These are phyloP conservation scores for Protodeltote pygarga DNA, from an alignment of 2,888 invertebrate species.

Conservation along the genomic window DNA sequence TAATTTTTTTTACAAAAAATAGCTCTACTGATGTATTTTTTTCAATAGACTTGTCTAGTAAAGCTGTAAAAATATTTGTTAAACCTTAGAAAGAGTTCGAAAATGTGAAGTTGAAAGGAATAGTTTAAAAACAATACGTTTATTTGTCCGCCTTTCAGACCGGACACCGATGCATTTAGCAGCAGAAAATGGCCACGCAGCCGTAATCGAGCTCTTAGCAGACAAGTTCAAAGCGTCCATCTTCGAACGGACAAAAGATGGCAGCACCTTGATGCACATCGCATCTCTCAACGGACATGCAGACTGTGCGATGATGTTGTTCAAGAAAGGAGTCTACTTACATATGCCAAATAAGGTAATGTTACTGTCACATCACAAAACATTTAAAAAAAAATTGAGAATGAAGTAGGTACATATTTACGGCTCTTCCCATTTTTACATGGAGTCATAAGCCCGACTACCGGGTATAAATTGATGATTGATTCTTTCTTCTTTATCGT, in stretches of 20 bases:
- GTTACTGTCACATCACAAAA: too few relatives aligned
- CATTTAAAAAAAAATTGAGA: too few relatives aligned
- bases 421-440: too few relatives aligned
- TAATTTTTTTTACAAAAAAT: not conserved
- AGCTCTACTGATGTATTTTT: too few relatives aligned
- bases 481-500: too few relatives aligned
- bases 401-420: too few relatives aligned
- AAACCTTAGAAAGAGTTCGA: too few relatives aligned
- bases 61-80: too few relatives aligned
- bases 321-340: constrained; percentile 99
- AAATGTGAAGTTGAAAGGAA: not conserved
- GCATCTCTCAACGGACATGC: constrained; percentile 99
- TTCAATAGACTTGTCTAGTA: too few relatives aligned
- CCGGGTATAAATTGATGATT: too few relatives aligned
- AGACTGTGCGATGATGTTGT: constrained; percentile 98
- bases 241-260: constrained; percentile 98
- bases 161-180: constrained; percentile 99
- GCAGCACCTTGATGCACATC: constrained; percentile 99
- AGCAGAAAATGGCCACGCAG: constrained; percentile 98
- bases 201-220: constrained; percentile 97
- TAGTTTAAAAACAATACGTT: not conserved
- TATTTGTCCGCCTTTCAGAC: constrained; percentile 88
- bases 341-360: constrained; percentile 99
- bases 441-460: too few relatives aligned
- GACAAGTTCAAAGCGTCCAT: constrained; percentile 99